A percentile compares a stretch with the other conserved stretches of the same genome.
Conservation (phyloP, 2,113 vertebrate species). For the Elgaria multicarinata region DNA sequence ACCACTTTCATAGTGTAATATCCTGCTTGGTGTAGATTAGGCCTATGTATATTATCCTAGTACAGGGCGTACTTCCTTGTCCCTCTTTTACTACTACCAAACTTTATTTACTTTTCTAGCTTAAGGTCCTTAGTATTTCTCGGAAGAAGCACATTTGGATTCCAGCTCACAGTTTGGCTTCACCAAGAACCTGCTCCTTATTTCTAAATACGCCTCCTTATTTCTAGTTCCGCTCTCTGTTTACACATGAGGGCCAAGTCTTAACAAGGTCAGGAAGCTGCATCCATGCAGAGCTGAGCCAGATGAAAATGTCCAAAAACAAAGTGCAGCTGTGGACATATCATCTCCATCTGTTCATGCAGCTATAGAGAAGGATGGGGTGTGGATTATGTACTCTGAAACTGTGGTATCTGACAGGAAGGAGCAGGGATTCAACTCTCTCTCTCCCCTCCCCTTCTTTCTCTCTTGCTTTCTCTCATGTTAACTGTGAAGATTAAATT, state of each 20-base stretch:
- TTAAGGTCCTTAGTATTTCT: background rate
- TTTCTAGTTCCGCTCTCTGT: background rate
- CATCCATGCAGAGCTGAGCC: background rate
- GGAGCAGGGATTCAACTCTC: too few relatives aligned
- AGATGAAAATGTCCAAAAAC: background rate
- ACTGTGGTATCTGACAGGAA: background rate
- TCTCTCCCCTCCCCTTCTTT: accelerated
- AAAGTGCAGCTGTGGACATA: background rate
- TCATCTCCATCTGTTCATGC: accelerated
- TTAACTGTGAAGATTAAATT: background rate
- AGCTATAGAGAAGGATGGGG: background rate
- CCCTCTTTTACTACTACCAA: background rate
- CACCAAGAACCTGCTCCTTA: background rate
- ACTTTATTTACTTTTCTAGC: accelerated
- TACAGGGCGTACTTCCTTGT: background rate
- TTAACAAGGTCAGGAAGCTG: slow-evolving; percentile 29
- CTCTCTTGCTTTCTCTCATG: too few relatives aligned
- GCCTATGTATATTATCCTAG: background rate
- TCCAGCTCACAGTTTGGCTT: background rate
- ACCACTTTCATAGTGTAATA: too few relatives aligned
- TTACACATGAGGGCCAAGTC: background rate
- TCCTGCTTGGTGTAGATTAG: too few relatives aligned
- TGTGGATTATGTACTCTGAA: background rate
- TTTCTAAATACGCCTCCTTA: background rate
- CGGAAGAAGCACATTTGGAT: background rate